phyloP scores from a whole-genome alignment of 2,888 invertebrate species.

The Leptura quadrifasciata region DNA sequence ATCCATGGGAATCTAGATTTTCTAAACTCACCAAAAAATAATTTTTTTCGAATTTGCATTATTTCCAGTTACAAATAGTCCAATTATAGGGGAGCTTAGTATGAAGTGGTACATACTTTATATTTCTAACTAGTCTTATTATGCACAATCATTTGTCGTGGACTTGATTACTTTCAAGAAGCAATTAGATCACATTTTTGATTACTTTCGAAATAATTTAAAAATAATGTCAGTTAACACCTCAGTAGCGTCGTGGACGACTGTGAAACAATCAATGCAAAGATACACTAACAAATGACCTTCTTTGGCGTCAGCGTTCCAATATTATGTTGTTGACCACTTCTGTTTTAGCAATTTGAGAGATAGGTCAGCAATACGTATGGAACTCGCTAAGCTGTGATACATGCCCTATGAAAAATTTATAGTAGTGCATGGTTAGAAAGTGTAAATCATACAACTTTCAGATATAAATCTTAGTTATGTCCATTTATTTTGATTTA shows the following conservation, averaged over 20 bases:
- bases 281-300: slow-evolving; percentile 1
- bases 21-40: too few species aligned
- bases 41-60: too few species aligned
- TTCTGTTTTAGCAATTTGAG: slow-evolving; percentile 12
- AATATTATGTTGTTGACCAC: slow-evolving; percentile 5
- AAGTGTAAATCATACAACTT: slow-evolving; percentile 36
- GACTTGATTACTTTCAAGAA: too few species aligned
- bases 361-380: slow-evolving; percentile 8
- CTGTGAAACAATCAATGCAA: neutral
- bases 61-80: too few species aligned
- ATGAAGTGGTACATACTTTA: too few species aligned
- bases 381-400: slow-evolving; percentile 1
- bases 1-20: too few species aligned
- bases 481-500: slow-evolving; percentile 39
- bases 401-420: slow-evolving; percentile 31
- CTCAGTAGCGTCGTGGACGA: neutral
- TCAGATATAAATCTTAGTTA: slow-evolving; percentile 23
- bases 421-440: slow-evolving; percentile 25
- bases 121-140: too few species aligned
- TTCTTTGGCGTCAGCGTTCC: neutral
- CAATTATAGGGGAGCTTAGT: too few species aligned
- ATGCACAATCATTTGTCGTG: too few species aligned
- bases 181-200: too few species aligned
- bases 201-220: neutral
- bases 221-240: neutral